A percentile compares a stretch with the other conserved stretches of the same genome.
phyloP scores from a whole-genome alignment of 2,888 invertebrate genomes.

The Tolmerus cingulatus region DNA sequence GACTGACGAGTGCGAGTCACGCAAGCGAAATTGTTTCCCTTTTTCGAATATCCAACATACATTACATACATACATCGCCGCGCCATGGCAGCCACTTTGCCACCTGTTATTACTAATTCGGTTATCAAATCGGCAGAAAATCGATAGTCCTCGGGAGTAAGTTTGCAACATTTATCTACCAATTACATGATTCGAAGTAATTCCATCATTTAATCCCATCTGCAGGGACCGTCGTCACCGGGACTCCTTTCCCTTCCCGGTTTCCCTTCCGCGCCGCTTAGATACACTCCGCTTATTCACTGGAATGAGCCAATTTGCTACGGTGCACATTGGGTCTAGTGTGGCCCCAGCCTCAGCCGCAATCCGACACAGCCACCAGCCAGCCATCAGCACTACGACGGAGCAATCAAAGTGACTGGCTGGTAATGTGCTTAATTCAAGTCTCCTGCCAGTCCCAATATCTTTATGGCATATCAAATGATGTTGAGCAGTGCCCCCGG shows the following conservation, averaged over 20 bases:
- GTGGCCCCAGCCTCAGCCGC: background rate
- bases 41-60: background rate
- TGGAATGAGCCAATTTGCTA: conserved; percentile 33
- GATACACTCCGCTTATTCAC: conserved; percentile 13
- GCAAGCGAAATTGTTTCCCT: background rate
- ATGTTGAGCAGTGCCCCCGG: conserved; percentile 4
- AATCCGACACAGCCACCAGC: background rate
- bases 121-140: conserved; percentile 25
- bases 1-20: background rate
- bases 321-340: background rate
- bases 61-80: no score
- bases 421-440: conserved; percentile 41
- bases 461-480: conserved; percentile 39
- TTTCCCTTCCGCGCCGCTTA: background rate
- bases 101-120: conserved; percentile 22
- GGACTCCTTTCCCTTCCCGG: background rate
- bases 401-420: conserved; percentile 24
- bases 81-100: background rate
- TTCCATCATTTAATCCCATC: conserved; percentile 29
- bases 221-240: background rate
- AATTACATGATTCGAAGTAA: conserved; percentile 28
- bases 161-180: conserved; percentile 25
- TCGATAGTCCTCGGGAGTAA: conserved; percentile 5
- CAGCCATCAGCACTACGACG: background rate
- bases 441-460: conserved; percentile 32